These are phyloP conservation scores for Carabus problematicus DNA, from an alignment of 2,888 invertebrate genomes.

Conservation along the genomic window DNA sequence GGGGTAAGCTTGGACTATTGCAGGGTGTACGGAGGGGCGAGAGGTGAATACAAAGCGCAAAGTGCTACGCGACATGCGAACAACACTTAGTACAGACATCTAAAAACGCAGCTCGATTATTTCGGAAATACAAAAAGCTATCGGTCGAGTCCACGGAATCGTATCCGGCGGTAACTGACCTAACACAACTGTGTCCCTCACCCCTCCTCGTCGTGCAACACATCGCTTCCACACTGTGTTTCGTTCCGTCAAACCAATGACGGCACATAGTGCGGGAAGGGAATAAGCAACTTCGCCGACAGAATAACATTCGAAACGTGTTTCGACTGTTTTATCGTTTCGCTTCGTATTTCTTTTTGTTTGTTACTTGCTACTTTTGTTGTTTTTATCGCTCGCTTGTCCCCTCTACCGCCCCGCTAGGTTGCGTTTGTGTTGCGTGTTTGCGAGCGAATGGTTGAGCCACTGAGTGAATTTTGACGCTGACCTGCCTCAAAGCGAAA, in stretches of 20 bases:
- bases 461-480: constrained; percentile 22
- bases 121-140: constrained; percentile 25
- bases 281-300: constrained; percentile 4
- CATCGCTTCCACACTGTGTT: too few relatives aligned
- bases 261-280: neutral
- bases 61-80: too few relatives aligned
- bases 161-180: constrained; percentile 42
- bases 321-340: constrained; percentile 27
- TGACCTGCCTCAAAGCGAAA: constrained; percentile 20
- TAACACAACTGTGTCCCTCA: constrained; percentile 21
- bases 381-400: neutral
- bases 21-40: too few relatives aligned
- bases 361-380: constrained; percentile 1
- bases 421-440: neutral
- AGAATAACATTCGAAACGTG: constrained; percentile 37
- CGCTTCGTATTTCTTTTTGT: constrained; percentile 20
- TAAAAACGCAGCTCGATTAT: constrained; percentile 15
- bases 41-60: too few relatives aligned
- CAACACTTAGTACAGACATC: neutral
- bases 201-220: neutral
- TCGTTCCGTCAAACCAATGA: neutral
- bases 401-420: neutral
- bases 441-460: neutral
- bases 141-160: constrained; percentile 21
- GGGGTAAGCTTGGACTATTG: too few relatives aligned